Evolutionary conservation across 2,888 invertebrate genomes (phyloP), one percentile per base, ranked within the genome.

Genomic region (Coecobrya sp.): DNA sequence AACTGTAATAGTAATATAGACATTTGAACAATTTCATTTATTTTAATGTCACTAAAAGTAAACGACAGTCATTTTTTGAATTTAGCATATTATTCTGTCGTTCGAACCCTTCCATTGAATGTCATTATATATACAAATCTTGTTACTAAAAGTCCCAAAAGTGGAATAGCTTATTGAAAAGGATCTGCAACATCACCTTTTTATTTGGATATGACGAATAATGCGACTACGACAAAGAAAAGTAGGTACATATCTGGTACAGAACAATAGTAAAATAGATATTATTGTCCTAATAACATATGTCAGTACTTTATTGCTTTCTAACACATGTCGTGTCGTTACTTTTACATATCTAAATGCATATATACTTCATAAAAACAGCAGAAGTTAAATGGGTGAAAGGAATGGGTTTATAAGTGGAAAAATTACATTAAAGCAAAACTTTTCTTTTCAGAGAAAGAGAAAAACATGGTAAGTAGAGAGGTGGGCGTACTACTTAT

Each of bases 331-430:
- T 45, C 45, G 45, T 27, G 25, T 52, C 70, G 49, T 76, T 76
- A n/a, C 16, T 52, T 25, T 3, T 73, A 73, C 42, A 42, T 73
- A 65, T 65, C 65, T 42, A 45, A 27, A 68, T 42, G 42, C 36
- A 73, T 11, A 45, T 30, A 65, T 25, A n/a, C n/a, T 49, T 79
- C 88, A 88, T 88, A 88, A 79, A 88, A 79, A 81, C 49, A 11
- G 81, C 25, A 42, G 65, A 81, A 89, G 89, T 89, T 89, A 89
- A 88, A 89, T 89, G 89, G 89, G 62, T 62, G 89, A 81, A 62
- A 87, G 65, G 89, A 89, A 89, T 82, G 81, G 70, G 81, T 68
- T 89, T 89, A 89, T 89, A 89, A 89, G 89, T 89, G 81, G 89
- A 82, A 68, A 27, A 68, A 89, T 81, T 89, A 89, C 89, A 70